Base-by-base conservation (phyloP, 2,113 vertebrate genomes). In the Prolemur simus region DNA sequence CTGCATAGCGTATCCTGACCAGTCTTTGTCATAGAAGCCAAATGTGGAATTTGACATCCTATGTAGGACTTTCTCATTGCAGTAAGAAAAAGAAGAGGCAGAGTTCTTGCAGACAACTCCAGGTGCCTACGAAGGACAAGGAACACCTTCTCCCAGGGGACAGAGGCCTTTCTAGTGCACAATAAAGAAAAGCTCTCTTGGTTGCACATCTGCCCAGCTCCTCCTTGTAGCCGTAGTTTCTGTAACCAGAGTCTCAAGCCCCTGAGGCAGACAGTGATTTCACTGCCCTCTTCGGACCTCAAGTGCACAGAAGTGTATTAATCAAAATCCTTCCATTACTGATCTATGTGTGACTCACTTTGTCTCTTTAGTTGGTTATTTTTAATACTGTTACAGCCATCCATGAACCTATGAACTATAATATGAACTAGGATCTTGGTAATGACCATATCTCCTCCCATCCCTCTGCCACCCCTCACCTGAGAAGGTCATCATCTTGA, bases 301-400 rank as follows among this genome's bases (percentile, higher is more conserved):
- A 71, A 27, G 52, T 68, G 49, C 39, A 54, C 25, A 5, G 29
- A 76, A 74, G 20, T n/a, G 15, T 21, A 76, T 76, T 60, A 66
- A 77, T 86, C 71, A 91, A 69, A 91, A 91, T 87, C 27, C 27
- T 54, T 56, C 14, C 37, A 9, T 39, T 66, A 14, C n/a, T 93
- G 58, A 56, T 45, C 23, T 66, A 27, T 7, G 21, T 34, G n/a
- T n/a, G 54, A 47, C 9, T 76, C 37, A n/a, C 82, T 77, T 39
- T 66, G 1, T 25, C 25, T 21, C 18, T 18, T 39, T 80, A 58
- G 42, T 68, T 92, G 37, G 27, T 54, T 86, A 37, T 18, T n/a
- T 86, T 77, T 8, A 47, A 60, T 39, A 74, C 45, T 4, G 20
- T 54, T 34, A 20, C 56, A 77, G 29, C 58, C 0, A 3, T n/a